Evolutionary conservation across 2,113 vertebrate species (phyloP).

Genomic region (Saccopteryx bilineata): DNA sequence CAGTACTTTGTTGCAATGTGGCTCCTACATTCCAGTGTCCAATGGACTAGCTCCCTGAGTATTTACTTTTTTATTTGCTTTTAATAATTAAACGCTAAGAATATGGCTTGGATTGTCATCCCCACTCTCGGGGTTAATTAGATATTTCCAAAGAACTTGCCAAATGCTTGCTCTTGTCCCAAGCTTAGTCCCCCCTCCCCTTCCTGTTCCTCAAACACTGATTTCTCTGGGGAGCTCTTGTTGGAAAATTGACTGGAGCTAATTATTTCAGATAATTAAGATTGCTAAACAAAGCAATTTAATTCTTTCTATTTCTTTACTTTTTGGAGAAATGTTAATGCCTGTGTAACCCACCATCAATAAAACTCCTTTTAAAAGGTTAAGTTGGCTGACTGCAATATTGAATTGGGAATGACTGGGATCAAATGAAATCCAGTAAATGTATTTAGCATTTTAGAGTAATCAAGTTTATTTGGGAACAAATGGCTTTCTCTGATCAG

Average conservation of each 20-base stretch:
- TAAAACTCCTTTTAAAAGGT: conserved; percentile 86
- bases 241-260: conserved; percentile 87
- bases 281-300: conserved; percentile 88
- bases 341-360: conserved; percentile 79
- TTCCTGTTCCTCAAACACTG: conserved; percentile 82
- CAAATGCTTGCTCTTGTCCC: conserved; percentile 84
- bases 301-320: conserved; percentile 84
- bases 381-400: conserved; percentile 77
- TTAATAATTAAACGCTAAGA: conserved; percentile 84
- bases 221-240: conserved; percentile 86
- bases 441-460: conserved; percentile 67
- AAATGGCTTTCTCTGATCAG: conserved; percentile 23
- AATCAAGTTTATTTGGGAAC: conserved; percentile 71
- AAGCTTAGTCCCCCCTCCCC: conserved; percentile 59
- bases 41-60: conserved; percentile 58
- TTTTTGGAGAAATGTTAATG: conserved; percentile 85
- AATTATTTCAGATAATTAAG: conserved; percentile 92
- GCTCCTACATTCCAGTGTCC: conserved; percentile 45
- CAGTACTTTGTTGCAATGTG: conserved; percentile 35
- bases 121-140: conserved; percentile 88
- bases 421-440: conserved; percentile 78
- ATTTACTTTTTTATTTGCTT: conserved; percentile 77
- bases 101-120: conserved; percentile 85
- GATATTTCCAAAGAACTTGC: conserved; percentile 85
- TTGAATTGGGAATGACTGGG: conserved; percentile 72